These are phyloP conservation scores for Charanyca ferruginea DNA, from an alignment of 2,888 invertebrate genomes.

Conservation along the genomic window DNA sequence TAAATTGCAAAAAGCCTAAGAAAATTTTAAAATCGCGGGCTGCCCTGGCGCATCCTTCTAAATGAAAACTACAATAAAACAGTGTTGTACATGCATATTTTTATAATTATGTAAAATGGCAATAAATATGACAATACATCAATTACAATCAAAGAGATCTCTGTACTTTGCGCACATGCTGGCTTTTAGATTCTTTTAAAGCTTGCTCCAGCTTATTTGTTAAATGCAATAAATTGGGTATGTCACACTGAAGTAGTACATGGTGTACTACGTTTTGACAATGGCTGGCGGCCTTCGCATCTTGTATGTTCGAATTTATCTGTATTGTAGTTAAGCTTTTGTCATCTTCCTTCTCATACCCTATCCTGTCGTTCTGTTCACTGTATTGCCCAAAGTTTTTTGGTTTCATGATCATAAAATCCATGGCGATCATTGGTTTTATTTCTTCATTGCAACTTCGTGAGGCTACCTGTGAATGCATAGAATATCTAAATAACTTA, in stretches of 20 bases:
- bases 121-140: conserved; percentile 13
- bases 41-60: too few species aligned
- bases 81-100: conserved; percentile 1
- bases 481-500: not conserved
- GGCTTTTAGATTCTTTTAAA: conserved; percentile 90
- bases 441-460: conserved; percentile 75
- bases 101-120: conserved; percentile 32
- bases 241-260: conserved; percentile 88
- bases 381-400: conserved; percentile 77
- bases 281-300: conserved; percentile 84
- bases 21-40: too few species aligned
- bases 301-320: conserved; percentile 77
- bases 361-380: conserved; percentile 55
- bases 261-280: conserved; percentile 84
- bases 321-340: conserved; percentile 62
- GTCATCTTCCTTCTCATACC: conserved; percentile 41
- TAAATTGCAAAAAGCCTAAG: too few species aligned
- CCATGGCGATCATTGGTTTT: conserved; percentile 82
- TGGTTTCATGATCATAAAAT: conserved; percentile 81
- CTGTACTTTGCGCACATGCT: conserved; percentile 90
- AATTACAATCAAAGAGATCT: conserved; percentile 78
- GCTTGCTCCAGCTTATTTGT: conserved; percentile 90
- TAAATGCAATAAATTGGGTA: conserved; percentile 90
- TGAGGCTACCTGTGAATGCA: conserved; percentile 79
- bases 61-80: conserved; percentile 23